Percentiles rank a stretch among this genome's conserved stretches.
Conservation (phyloP, 2,888 invertebrate genomes). For the Phorcus lineatus region DNA sequence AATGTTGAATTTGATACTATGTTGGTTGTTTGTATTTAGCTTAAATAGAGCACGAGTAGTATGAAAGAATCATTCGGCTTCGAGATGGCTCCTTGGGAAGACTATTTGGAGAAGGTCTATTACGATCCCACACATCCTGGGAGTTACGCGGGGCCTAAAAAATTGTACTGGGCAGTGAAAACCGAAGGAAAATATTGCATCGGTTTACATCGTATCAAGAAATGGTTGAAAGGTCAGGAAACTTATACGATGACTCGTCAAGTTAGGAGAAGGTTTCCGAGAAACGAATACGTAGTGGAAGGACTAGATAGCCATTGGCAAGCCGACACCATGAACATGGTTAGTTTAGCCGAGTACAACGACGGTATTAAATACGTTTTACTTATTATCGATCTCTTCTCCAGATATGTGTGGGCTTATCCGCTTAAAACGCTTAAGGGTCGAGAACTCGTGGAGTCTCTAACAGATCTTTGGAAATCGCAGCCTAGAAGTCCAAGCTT, state of each 20-base stretch:
- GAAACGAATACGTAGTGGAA: conserved; percentile 12
- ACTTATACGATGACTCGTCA: background rate
- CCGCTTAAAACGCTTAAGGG: background rate
- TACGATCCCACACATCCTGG: conserved; percentile 6
- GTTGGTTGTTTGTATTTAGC: background rate
- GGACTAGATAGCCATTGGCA: conserved; percentile 14
- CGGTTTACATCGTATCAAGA: background rate
- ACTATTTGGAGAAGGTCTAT: background rate
- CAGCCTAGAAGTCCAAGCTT: background rate
- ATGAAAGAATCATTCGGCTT: background rate
- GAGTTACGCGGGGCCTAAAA: background rate
- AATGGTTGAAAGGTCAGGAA: conserved; percentile 16
- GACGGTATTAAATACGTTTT: background rate
- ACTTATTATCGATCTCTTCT: background rate
- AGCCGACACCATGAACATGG: conserved; percentile 11
- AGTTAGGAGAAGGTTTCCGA: background rate
- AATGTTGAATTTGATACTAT: no score
- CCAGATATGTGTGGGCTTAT: background rate
- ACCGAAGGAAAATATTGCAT: background rate
- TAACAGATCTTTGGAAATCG: background rate
- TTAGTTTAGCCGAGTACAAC: background rate
- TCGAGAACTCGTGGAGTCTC: background rate
- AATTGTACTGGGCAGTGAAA: background rate
- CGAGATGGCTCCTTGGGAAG: background rate
- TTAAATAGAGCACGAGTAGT: background rate